Conservation (phyloP, 2,797 vertebrate genomes). For the Protonibea diacanthus region DNA sequence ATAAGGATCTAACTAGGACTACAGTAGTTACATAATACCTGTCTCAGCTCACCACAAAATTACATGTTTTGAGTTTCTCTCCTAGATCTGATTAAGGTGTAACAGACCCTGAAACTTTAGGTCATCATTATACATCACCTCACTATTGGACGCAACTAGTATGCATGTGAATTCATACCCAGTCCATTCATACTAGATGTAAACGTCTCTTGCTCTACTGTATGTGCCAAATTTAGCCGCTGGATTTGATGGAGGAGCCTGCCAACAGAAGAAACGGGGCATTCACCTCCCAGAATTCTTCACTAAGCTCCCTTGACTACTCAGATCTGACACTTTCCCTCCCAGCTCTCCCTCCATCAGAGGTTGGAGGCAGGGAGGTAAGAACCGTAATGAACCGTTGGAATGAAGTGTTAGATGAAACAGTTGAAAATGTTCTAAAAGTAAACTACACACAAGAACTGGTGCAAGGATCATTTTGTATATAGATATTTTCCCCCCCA, state of each 20-base stretch:
- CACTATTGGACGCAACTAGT: not conserved
- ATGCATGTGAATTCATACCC: not conserved
- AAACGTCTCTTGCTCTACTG: conserved; percentile 58
- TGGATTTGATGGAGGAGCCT: conserved; percentile 68
- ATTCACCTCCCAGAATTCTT: conserved; percentile 76
- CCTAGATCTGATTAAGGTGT: not conserved
- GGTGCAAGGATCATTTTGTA: conserved; percentile 5
- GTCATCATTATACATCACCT: not conserved
- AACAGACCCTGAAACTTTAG: not conserved
- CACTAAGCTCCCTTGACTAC: conserved; percentile 76
- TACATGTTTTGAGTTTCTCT: not conserved
- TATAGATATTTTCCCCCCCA: not conserved
- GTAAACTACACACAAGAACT: not conserved
- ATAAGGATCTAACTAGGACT: not conserved
- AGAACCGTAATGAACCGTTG: conserved; percentile 31
- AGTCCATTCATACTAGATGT: not conserved
- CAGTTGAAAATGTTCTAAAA: not conserved
- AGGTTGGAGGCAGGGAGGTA: conserved; percentile 69
- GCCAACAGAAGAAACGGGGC: conserved; percentile 62
- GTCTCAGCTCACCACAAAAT: not conserved
- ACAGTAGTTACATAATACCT: not conserved
- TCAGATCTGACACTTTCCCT: conserved; percentile 67
- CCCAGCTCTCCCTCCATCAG: conserved; percentile 40
- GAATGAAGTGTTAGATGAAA: not conserved
- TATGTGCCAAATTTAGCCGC: conserved; percentile 73